Percentiles rank a stretch among this genome's conserved stretches.
phyloP scores from a whole-genome alignment of 1,140 invertebrate species.

The Conus betulinus region DNA sequence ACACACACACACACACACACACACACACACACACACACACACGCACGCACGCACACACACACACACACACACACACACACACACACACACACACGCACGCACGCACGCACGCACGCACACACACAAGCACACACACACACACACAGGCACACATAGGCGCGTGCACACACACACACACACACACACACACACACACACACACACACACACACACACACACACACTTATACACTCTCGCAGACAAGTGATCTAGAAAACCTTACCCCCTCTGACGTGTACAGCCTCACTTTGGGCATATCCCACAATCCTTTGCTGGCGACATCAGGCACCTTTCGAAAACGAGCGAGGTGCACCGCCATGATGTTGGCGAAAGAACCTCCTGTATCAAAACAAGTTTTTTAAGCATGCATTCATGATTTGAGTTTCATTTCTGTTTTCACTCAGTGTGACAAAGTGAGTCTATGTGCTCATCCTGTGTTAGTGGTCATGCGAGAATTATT shows the following conservation, averaged over 20 bases:
- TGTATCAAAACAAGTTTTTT: constrained; percentile 69
- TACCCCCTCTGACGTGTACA: constrained; percentile 75
- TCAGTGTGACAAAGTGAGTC: no score
- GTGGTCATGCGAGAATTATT: no score
- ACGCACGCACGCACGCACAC: neutral
- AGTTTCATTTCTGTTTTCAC: no score
- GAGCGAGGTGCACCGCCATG: constrained; percentile 93
- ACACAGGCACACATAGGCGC: neutral
- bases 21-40: no score
- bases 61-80: neutral
- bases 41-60: no score
- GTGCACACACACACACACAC: constrained; percentile 1
- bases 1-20: no score
- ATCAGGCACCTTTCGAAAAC: constrained; percentile 95
- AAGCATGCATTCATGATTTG: no score
- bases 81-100: neutral
- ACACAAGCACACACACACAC: neutral
- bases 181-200: constrained; percentile 2
- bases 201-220: neutral
- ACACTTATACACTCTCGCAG: neutral
- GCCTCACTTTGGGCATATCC: constrained; percentile 90
- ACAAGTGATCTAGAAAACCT: neutral
- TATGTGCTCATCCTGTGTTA: no score
- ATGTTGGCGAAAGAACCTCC: constrained; percentile 98
- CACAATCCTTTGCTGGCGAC: constrained; percentile 95